Evolutionary conservation across 1,140 invertebrate species (phyloP), one percentile per base, ranked within the genome.

Genomic region (Callitettix versicolor): DNA sequence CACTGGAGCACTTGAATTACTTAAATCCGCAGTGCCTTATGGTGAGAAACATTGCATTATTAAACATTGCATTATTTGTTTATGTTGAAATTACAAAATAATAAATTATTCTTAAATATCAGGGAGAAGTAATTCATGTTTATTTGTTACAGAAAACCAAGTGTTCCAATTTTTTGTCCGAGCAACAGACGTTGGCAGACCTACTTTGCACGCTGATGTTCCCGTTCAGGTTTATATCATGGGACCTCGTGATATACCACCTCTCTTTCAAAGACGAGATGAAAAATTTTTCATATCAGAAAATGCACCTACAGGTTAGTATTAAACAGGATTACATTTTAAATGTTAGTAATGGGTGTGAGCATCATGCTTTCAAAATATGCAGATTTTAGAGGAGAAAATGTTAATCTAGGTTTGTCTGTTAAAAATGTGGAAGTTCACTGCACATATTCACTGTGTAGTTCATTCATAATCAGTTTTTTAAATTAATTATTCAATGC

Each of bases 101-200:
- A n/a, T n/a, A n/a, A n/a, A n/a, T n/a, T n/a, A n/a, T n/a, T n/a
- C n/a, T n/a, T n/a, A n/a, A n/a, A n/a, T n/a, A n/a, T n/a, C n/a
- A n/a, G n/a, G n/a, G n/a, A n/a, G n/a, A n/a, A n/a, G n/a, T n/a
- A n/a, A n/a, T n/a, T n/a, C n/a, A n/a, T n/a, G n/a, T n/a, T n/a
- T n/a, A n/a, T n/a, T 58, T 62, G 57, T 75, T 74, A 53, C 71
- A 89, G 87, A 81, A 67, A 84, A 84, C 62, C 78, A 88, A 72
- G 75, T 85, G 11, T 86, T 88, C 67, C 89, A 94, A 72, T 84
- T 95, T 63, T 95, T 95, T 72, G 81, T 95, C 22, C 79, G 87
- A 50, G 92, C 88, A 4, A 79, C 78, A 52, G 91, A 96, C 70
- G 76, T 76, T 61, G 88, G 90, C 18, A 71, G 73, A 22, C 81